phyloP scores from a whole-genome alignment of 2,888 invertebrate genomes.

The Deilephila porcellus region DNA sequence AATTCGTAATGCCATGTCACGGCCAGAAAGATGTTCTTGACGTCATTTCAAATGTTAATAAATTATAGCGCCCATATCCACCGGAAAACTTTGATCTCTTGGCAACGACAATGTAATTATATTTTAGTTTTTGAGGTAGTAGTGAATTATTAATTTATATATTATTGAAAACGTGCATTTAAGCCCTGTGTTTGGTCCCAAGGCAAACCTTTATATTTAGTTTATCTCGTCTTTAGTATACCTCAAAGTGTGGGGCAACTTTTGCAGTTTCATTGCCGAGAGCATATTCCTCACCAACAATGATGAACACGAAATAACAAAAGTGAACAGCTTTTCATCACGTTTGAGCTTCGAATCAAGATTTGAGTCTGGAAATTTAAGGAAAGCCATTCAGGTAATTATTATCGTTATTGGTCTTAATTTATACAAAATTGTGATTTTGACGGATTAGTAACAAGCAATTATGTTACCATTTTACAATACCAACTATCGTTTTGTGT shows the following conservation, averaged over 20 bases:
- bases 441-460: too few relatives aligned
- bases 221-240: background rate
- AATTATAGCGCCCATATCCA: slow-evolving; percentile 7
- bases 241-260: slow-evolving; percentile 3
- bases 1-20: slow-evolving; percentile 8
- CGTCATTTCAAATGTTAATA: slow-evolving; percentile 3
- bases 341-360: slow-evolving; percentile 91
- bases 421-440: too few relatives aligned
- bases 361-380: slow-evolving; percentile 94
- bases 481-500: too few relatives aligned
- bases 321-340: slow-evolving; percentile 69
- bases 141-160: background rate
- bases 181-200: background rate
- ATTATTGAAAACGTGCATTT: too few relatives aligned
- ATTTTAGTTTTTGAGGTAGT: slow-evolving; percentile 9
- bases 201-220: background rate
- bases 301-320: slow-evolving; percentile 80
- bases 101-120: slow-evolving; percentile 15
- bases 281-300: slow-evolving; percentile 70
- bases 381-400: slow-evolving; percentile 90
- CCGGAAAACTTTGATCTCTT: slow-evolving; percentile 26
- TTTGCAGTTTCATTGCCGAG: slow-evolving; percentile 64
- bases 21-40: slow-evolving; percentile 5
- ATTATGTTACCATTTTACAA: too few relatives aligned
- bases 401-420: background rate